Conservation (phyloP, 2,797 vertebrate genomes). For the Carcharodon carcharias region DNA sequence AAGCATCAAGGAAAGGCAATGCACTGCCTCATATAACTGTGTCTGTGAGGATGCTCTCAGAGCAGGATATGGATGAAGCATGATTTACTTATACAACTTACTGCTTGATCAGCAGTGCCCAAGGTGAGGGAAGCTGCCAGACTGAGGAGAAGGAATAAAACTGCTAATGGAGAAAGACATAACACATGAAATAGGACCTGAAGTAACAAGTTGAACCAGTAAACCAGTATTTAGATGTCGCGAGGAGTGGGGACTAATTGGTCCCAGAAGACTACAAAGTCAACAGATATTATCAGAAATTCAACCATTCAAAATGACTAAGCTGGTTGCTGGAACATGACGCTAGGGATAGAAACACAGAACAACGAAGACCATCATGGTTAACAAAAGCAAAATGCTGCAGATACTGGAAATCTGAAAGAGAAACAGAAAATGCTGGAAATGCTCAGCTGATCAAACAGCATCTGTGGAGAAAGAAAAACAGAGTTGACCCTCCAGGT, state of each 20-base stretch:
- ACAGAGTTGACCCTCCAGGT: too few relatives aligned
- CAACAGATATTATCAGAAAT: neutral
- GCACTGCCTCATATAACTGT: neutral
- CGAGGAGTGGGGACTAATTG: neutral
- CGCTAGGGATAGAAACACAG: neutral
- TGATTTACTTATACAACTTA: neutral
- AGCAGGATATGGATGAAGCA: neutral
- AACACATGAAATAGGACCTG: constrained; percentile 11
- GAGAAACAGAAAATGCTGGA: too few relatives aligned
- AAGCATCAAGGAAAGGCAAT: too few relatives aligned
- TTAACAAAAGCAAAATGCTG: too few relatives aligned
- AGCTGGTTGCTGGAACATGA: neutral
- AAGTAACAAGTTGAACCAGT: neutral
- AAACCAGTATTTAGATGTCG: neutral
- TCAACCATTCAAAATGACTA: neutral
- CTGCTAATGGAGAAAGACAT: neutral
- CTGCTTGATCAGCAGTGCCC: neutral
- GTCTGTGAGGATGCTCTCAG: neutral
- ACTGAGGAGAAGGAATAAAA: neutral
- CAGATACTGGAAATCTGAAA: too few relatives aligned
- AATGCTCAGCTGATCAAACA: too few relatives aligned
- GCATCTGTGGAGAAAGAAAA: too few relatives aligned
- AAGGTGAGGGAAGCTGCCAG: neutral
- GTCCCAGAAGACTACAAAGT: neutral
- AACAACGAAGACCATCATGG: too few relatives aligned